phyloP scores from a whole-genome alignment of 2,888 invertebrate species.

The Ariolimax columbianus region DNA sequence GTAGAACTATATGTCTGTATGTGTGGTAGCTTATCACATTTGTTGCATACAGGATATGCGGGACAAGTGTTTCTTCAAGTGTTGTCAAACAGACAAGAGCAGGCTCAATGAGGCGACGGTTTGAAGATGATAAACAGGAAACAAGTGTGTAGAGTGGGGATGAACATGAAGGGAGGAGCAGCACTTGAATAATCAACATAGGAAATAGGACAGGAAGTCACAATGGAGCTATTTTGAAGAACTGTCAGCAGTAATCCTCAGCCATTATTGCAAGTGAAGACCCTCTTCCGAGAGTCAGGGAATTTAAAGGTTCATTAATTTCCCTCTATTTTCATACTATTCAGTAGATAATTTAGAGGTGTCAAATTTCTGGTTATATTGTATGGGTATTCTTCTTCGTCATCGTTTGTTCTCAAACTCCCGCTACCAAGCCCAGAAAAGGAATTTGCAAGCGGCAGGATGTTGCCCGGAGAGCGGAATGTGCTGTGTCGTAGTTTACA shows the following conservation, averaged over 20 bases:
- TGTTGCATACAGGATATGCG: neutral
- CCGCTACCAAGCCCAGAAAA: no score
- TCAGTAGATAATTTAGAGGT: no score
- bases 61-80: neutral
- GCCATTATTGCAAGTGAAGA: neutral
- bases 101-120: neutral
- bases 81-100: neutral
- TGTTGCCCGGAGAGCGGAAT: no score
- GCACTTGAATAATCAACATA: neutral
- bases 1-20: neutral
- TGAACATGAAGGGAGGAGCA: neutral
- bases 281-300: neutral
- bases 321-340: neutral
- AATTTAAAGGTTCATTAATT: neutral
- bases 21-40: neutral
- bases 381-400: no score
- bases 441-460: no score
- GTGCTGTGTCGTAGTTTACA: no score
- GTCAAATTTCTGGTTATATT: no score
- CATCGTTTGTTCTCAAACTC: no score
- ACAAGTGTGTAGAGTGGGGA: neutral
- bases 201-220: conserved; percentile 3
- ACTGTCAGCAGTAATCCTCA: neutral
- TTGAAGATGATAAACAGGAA: conserved; percentile 4
- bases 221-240: neutral